Conservation (phyloP, 37 sponge, comb jelly and placozoan genomes). For the Aplysina aerophoba region DNA sequence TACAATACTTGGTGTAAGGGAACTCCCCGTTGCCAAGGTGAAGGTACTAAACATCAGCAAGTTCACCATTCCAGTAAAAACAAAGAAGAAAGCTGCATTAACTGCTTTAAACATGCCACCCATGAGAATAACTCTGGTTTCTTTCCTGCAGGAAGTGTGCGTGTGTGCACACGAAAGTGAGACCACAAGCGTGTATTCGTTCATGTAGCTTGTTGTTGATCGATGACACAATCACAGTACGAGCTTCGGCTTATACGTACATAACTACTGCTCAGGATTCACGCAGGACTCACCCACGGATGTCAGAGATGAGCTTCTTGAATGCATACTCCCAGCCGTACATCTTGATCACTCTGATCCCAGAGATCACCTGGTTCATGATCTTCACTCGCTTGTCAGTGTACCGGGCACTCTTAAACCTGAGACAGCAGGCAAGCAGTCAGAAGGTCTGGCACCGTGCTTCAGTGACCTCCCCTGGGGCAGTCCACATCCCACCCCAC, state of each 20-base stretch:
- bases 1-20: conserved; percentile 57
- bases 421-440: not conserved
- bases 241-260: conserved; percentile 42
- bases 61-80: conserved; percentile 37
- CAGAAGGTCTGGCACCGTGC: too few species aligned
- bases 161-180: too few species aligned
- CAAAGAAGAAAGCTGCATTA: conserved; percentile 49
- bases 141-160: conserved; percentile 39
- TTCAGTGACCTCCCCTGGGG: too few species aligned
- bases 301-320: conserved; percentile 34
- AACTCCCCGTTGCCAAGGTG: conserved; percentile 13
- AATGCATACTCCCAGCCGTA: conserved; percentile 93
- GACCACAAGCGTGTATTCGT: too few species aligned
- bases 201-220: conserved; percentile 83
- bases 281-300: conserved; percentile 64
- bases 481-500: not conserved
- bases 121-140: conserved; percentile 35
- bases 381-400: conserved; percentile 80
- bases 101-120: conserved; percentile 50
- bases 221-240: conserved; percentile 63
- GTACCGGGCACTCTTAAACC: conserved; percentile 63
- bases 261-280: conserved; percentile 18
- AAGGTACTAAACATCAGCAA: conserved; percentile 46
- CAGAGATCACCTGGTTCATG: conserved; percentile 88
- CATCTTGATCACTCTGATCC: conserved; percentile 93